Conservation (phyloP, 1,140 invertebrate genomes). For the Euschistus heros region DNA sequence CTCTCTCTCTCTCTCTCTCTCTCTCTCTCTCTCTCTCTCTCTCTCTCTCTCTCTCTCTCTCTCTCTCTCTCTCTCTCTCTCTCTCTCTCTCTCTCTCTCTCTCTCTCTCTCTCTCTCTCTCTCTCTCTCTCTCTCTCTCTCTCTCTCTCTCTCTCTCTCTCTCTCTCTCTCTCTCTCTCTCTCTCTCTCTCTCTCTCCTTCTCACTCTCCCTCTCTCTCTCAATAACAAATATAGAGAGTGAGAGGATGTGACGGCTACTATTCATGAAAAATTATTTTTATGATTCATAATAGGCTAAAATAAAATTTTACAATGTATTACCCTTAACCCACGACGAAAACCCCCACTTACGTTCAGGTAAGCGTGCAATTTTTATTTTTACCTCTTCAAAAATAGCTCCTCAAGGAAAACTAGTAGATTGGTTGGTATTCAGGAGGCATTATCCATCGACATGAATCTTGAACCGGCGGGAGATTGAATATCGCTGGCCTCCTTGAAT, state of each 20-base stretch:
- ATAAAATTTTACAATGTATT: too few species aligned
- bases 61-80: conserved; percentile 18
- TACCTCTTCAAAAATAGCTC: too few species aligned
- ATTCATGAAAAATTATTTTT: too few species aligned
- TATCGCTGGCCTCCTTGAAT: neutral
- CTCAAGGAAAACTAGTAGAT: neutral
- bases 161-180: conserved; percentile 18
- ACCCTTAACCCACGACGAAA: too few species aligned
- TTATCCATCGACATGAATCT: conserved; percentile 1
- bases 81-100: conserved; percentile 22
- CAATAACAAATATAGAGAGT: too few species aligned
- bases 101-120: conserved; percentile 21
- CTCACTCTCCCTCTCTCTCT: neutral
- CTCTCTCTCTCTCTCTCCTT: conserved; percentile 14
- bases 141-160: conserved; percentile 17
- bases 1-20: neutral
- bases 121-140: conserved; percentile 20
- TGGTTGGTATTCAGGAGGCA: neutral
- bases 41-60: conserved; percentile 8
- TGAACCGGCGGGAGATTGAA: neutral
- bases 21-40: neutral
- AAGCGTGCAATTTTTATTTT: too few species aligned
- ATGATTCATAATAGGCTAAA: too few species aligned
- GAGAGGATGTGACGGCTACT: too few species aligned
- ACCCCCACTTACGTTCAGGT: too few species aligned